Base-by-base conservation (phyloP, 1,140 invertebrate species). In the Zaprionus tsacasi region DNA sequence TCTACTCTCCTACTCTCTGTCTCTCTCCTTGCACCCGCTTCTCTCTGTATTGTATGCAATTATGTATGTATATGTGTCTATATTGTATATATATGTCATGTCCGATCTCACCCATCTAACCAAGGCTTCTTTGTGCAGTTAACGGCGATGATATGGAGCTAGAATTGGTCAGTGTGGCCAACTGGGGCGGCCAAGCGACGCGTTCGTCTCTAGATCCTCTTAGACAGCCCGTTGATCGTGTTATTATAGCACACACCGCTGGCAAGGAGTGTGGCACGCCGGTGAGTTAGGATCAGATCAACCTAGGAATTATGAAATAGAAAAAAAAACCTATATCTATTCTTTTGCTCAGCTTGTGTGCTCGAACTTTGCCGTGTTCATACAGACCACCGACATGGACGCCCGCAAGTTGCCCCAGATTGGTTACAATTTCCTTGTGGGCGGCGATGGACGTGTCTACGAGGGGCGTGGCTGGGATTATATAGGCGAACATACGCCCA, bases 341-440 rank as follows among this genome's bases (percentile, higher is more conserved):
- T 50, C 4, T 25, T 10, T 8, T 11, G 17, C 10, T 25, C 21
- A 86, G 82, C 72, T 64, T 12, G 66, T 60, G 4, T 87, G 82
- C 50, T 78, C 81, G 1, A 73, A 71, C 70, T 71, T 76, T 15
- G 94, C 94, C 92, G 85, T 92, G 7, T 80, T 68, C 15, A 94
- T 95, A 91, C 95, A 95, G 70, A 81, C 93, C 70, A 92, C 91
- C 33, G 94, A 95, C 76, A 94, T 94, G 91, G 94, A 95, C 54
- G 91, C 74, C 15, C 93, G 91, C 1, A 91, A 93, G 0, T 96
- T 95, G 95, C 92, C 87, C 75, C 96, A 97, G 79, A 95, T 95
- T 40, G 94, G 94, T 0, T 93, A 93, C 52, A 95, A 92, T 61
- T 95, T 94, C 60, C 61, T 94, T 5, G 87, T 94, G 40, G 88